Evolutionary conservation across 2,888 invertebrate genomes (phyloP).

Genomic region (Machimus rusticus): DNA sequence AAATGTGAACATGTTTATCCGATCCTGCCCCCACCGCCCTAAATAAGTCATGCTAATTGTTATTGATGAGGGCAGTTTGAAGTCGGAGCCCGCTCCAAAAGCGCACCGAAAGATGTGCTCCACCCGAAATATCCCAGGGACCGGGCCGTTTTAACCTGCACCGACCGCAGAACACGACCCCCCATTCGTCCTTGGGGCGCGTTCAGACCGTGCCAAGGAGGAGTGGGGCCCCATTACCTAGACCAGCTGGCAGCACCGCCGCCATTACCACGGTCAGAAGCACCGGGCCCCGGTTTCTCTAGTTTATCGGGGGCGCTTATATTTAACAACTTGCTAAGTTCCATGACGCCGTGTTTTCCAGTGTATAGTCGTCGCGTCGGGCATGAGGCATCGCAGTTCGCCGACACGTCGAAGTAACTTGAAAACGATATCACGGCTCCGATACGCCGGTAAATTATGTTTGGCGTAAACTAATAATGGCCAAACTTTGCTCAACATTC

Average conservation of each 20-base stretch:
- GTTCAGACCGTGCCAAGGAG: not conserved
- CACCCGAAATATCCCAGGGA: not conserved
- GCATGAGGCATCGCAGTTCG: conserved; percentile 4
- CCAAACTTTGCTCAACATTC: conserved; percentile 28
- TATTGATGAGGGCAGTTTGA: conserved; percentile 17
- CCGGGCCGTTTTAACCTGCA: not conserved
- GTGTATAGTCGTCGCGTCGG: not conserved
- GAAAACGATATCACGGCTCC: conserved; percentile 32
- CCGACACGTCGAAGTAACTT: conserved; percentile 26
- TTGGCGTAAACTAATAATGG: conserved; percentile 37
- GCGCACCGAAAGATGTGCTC: not conserved
- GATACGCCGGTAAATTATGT: conserved; percentile 34
- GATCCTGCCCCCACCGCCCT: not conserved
- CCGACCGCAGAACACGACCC: not conserved
- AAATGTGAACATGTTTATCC: conserved; percentile 21
- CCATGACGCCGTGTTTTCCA: conserved; percentile 25
- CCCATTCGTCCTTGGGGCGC: not conserved
- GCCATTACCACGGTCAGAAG: not conserved
- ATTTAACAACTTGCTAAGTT: conserved; percentile 22
- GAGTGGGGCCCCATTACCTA: not conserved
- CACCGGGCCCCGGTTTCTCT: not conserved
- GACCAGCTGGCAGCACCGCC: not conserved
- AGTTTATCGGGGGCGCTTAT: conserved; percentile 1
- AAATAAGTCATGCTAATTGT: conserved; percentile 31
- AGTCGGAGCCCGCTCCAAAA: not conserved